Conservation (phyloP, 2,888 invertebrate genomes). For the Cecidostiba fungosa region DNA sequence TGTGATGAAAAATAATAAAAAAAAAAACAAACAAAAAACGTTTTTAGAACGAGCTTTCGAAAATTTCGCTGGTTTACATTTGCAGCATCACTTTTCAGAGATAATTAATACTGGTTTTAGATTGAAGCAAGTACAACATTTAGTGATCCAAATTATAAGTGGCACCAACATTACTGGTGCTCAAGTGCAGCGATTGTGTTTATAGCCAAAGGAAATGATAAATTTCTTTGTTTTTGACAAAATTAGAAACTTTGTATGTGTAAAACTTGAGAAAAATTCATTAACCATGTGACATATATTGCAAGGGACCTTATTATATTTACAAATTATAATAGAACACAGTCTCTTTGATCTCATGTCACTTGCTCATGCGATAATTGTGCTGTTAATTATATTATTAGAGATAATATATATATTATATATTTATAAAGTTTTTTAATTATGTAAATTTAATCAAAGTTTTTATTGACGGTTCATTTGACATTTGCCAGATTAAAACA, state of each 20-base stretch:
- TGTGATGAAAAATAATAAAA: conserved; percentile 34
- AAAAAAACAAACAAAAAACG: not conserved
- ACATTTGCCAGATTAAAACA: conserved; percentile 47
- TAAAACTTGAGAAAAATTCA: conserved; percentile 51
- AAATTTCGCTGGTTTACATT: conserved; percentile 38
- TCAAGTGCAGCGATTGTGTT: conserved; percentile 53
- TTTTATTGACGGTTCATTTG: conserved; percentile 52
- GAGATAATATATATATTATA: conserved; percentile 59
- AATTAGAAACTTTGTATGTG: conserved; percentile 51
- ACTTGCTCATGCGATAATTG: conserved; percentile 54
- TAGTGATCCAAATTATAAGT: conserved; percentile 28
- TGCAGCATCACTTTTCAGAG: conserved; percentile 17
- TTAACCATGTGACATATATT: conserved; percentile 54
- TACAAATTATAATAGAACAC: conserved; percentile 54
- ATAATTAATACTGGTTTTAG: conserved; percentile 35
- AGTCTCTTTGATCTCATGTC: conserved; percentile 58
- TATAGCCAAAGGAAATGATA: conserved; percentile 53
- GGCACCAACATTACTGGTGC: conserved; percentile 17
- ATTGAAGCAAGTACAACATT: conserved; percentile 21
- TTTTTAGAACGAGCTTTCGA: conserved; percentile 44
- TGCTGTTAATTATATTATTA: conserved; percentile 61
- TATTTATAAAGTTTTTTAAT: conserved; percentile 61
- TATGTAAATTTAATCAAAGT: conserved; percentile 56
- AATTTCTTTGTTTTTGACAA: conserved; percentile 52
- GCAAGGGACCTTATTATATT: conserved; percentile 60